phyloP scores from a whole-genome alignment of 2,113 vertebrate genomes.

The Acanthochromis polyacanthus region DNA sequence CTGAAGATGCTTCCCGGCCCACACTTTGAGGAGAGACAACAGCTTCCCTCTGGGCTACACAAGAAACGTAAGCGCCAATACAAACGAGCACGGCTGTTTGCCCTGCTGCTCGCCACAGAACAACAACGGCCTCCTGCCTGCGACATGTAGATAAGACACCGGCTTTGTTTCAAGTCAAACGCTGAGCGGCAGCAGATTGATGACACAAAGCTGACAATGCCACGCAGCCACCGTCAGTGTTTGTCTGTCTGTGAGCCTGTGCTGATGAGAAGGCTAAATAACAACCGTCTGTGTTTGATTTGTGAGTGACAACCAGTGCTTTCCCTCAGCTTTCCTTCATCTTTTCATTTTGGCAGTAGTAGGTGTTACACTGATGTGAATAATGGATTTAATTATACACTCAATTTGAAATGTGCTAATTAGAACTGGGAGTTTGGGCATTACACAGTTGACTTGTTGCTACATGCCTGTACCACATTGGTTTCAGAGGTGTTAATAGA shows the following conservation, averaged over 20 bases:
- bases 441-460: conserved; percentile 63
- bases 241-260: conserved; percentile 28
- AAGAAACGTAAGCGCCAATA: conserved; percentile 83
- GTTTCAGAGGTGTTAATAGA: conserved; percentile 76
- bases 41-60: conserved; percentile 90
- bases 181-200: conserved; percentile 64
- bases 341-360: conserved; percentile 33
- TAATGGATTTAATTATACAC: conserved; percentile 67
- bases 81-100: conserved; percentile 17
- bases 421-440: conserved; percentile 58
- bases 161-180: conserved; percentile 61
- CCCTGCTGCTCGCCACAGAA: conserved; percentile 19
- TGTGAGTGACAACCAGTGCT: conserved; percentile 23
- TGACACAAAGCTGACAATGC: conserved; percentile 48
- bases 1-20: conserved; percentile 96
- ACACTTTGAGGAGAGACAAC: conserved; percentile 97
- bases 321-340: conserved; percentile 14
- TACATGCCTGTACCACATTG: conserved; percentile 56
- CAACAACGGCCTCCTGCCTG: conserved; percentile 46
- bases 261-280: conserved; percentile 20
- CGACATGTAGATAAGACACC: conserved; percentile 69
- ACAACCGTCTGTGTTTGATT: conserved; percentile 27
- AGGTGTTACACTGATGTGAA: conserved; percentile 52
- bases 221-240: conserved; percentile 26
- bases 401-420: conserved; percentile 73